These are phyloP conservation scores for Dicyrtomina minuta DNA, from an alignment of 2,888 invertebrate species.

Conservation along the genomic window DNA sequence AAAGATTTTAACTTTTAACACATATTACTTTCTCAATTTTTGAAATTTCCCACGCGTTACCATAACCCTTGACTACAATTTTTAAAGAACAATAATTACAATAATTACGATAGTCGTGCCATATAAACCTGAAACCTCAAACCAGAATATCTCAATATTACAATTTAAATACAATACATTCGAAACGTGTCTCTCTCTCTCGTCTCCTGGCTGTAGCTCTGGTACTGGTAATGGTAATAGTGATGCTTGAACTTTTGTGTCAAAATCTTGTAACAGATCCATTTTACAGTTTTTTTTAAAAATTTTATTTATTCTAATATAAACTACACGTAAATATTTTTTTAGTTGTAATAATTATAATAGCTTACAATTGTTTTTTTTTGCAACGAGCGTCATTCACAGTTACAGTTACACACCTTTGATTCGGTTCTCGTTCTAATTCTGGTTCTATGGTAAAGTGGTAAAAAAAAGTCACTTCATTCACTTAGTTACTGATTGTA, in stretches of 20 bases:
- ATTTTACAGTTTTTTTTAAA: neutral
- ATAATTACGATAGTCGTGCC: too few species aligned
- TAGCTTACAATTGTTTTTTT: neutral
- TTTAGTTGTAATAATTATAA: neutral
- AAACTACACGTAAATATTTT: neutral
- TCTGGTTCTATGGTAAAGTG: too few species aligned
- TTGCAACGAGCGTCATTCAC: conserved; percentile 2
- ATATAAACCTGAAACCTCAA: too few species aligned
- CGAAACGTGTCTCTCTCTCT: neutral
- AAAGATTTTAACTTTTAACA: conserved; percentile 1
- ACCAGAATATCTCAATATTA: neutral
- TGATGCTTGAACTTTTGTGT: neutral
- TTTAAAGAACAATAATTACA: too few species aligned
- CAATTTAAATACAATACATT: neutral
- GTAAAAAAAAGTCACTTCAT: too few species aligned
- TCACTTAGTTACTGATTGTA: too few species aligned
- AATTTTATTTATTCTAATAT: neutral
- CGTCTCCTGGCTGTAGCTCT: neutral
- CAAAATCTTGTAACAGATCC: neutral
- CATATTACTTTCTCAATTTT: too few species aligned
- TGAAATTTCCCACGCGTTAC: too few species aligned
- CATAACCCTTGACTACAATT: too few species aligned
- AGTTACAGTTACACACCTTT: neutral
- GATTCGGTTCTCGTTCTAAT: too few species aligned
- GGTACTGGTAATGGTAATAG: neutral